A percentile compares a stretch with the other conserved stretches of the same genome.
phyloP scores from a whole-genome alignment of 2,888 invertebrate species.

The Anorthoa munda region DNA sequence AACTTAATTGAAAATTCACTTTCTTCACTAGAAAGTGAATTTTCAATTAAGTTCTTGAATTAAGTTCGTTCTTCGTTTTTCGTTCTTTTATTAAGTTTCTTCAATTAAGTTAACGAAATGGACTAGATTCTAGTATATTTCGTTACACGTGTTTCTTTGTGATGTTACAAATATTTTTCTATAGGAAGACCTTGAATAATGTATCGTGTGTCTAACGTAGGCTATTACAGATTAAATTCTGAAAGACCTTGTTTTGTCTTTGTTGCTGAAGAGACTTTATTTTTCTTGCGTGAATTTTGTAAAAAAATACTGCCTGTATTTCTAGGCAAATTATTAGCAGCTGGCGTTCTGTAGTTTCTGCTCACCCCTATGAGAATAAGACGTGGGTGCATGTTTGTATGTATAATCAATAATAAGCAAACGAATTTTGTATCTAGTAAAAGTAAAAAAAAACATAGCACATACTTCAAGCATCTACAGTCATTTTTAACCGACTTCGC shows the following conservation, averaged over 20 bases:
- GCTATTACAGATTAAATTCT: slow-evolving; percentile 5
- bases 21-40: slow-evolving; percentile 3
- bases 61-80: too few relatives aligned
- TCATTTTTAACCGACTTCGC: too few relatives aligned
- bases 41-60: too few relatives aligned
- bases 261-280: background rate
- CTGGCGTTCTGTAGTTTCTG: background rate
- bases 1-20: slow-evolving; percentile 52
- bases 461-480: too few relatives aligned
- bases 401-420: background rate
- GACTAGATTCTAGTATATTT: slow-evolving; percentile 10
- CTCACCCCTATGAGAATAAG: too few relatives aligned
- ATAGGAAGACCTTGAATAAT: slow-evolving; percentile 18
- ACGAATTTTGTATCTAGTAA: too few relatives aligned
- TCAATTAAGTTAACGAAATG: too few relatives aligned
- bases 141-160: slow-evolving; percentile 24
- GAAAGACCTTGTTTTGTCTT: slow-evolving; percentile 15
- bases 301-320: too few relatives aligned
- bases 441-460: too few relatives aligned
- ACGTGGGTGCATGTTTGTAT: too few relatives aligned
- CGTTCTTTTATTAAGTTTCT: too few relatives aligned
- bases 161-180: slow-evolving; percentile 30
- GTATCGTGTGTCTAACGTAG: background rate
- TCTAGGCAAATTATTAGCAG: too few relatives aligned
- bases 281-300: background rate